Conservation (phyloP, 2,797 vertebrate genomes). For the Gobio occitaniae region DNA sequence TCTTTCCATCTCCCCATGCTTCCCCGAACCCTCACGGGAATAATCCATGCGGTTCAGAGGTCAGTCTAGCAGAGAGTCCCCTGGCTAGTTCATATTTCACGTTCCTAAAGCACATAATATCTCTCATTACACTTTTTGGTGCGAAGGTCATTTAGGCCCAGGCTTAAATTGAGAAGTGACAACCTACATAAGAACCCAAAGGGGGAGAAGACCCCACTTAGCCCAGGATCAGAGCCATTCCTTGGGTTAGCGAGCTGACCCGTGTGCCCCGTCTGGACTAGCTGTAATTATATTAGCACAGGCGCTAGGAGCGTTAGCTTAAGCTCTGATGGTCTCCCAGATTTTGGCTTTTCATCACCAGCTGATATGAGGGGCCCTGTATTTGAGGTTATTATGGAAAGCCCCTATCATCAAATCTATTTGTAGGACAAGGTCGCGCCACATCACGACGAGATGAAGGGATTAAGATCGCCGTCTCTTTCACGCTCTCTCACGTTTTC, state of each 20-base stretch:
- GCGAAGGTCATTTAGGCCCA: slow-evolving; percentile 35
- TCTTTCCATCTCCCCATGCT: slow-evolving; percentile 9
- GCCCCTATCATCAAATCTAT: slow-evolving; percentile 68
- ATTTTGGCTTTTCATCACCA: slow-evolving; percentile 70
- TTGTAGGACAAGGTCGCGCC: slow-evolving; percentile 72
- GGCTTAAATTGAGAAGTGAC: slow-evolving; percentile 53
- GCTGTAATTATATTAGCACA: slow-evolving; percentile 74
- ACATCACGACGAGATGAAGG: slow-evolving; percentile 61
- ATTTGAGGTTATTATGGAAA: slow-evolving; percentile 62
- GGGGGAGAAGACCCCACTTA: slow-evolving; percentile 60
- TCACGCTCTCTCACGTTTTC: slow-evolving; percentile 35
- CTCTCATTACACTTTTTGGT: slow-evolving; percentile 65
- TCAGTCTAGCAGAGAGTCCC: slow-evolving; percentile 69
- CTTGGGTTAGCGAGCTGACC: slow-evolving; percentile 65
- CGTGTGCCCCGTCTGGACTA: slow-evolving; percentile 65
- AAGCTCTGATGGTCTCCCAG: slow-evolving; percentile 68
- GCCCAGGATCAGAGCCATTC: slow-evolving; percentile 67
- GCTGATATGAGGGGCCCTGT: slow-evolving; percentile 64
- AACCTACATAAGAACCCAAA: slow-evolving; percentile 58
- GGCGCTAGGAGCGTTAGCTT: slow-evolving; percentile 71
- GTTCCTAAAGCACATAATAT: slow-evolving; percentile 61
- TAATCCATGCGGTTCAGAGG: slow-evolving; percentile 69
- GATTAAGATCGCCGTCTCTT: slow-evolving; percentile 54
- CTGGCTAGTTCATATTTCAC: slow-evolving; percentile 63
- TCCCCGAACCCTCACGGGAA: slow-evolving; percentile 63